These are phyloP conservation scores for Leucoptera coffeella DNA, from an alignment of 2,888 invertebrate species.

Conservation along the genomic window DNA sequence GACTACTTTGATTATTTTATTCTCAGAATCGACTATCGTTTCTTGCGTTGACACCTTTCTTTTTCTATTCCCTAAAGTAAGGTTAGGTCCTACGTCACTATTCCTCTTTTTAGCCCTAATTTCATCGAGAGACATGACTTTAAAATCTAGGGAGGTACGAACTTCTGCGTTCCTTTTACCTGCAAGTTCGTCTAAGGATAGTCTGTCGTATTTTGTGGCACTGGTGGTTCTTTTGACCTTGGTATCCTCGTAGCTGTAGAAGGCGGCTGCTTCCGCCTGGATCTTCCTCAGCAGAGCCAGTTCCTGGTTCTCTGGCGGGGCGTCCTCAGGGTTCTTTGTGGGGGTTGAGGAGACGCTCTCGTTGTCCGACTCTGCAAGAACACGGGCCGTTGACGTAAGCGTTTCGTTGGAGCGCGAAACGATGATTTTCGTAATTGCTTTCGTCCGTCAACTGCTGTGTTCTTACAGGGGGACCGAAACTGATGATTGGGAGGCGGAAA, in stretches of 20 bases:
- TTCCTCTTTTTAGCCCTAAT: constrained; percentile 33
- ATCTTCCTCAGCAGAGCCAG: constrained; percentile 62
- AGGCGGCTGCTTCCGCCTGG: constrained; percentile 67
- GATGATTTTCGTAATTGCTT: constrained; percentile 51
- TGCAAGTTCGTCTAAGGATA: constrained; percentile 46
- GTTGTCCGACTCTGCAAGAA: constrained; percentile 76
- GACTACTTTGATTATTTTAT: constrained; percentile 40
- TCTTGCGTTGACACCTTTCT: constrained; percentile 36
- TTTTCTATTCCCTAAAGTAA: constrained; percentile 29
- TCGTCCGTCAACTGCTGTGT: constrained; percentile 29
- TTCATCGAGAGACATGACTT: constrained; percentile 45
- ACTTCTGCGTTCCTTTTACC: constrained; percentile 19
- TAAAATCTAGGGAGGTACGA: constrained; percentile 26
- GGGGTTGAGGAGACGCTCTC: constrained; percentile 64
- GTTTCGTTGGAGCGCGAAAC: too few relatives aligned
- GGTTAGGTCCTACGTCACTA: constrained; percentile 18
- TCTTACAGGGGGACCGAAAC: constrained; percentile 33
- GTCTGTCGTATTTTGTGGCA: constrained; percentile 32
- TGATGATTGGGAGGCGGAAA: constrained; percentile 38
- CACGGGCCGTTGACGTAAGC: constrained; percentile 36
- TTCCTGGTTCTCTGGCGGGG: constrained; percentile 37
- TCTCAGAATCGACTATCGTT: constrained; percentile 28
- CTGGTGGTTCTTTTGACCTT: constrained; percentile 18
- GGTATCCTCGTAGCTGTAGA: constrained; percentile 57
- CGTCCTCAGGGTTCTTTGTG: constrained; percentile 22